Percentiles rank a stretch among this genome's conserved stretches.
phyloP scores from a whole-genome alignment of 2,888 invertebrate species.

The Clivina fossor region DNA sequence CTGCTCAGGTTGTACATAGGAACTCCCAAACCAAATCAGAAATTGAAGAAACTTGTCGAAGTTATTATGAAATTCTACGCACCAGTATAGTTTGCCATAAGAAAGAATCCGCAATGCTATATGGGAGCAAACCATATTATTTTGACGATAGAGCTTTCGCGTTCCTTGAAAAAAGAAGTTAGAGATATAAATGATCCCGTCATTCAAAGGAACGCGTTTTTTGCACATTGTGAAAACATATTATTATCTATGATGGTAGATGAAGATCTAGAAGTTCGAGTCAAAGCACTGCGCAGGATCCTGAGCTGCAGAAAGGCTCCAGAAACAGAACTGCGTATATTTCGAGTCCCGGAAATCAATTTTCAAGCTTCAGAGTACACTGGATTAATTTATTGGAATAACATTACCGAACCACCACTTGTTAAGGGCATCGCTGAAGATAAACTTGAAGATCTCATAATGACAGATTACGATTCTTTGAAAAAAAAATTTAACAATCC shows the following conservation, averaged over 20 bases:
- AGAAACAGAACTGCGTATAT: constrained; percentile 2
- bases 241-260: constrained; percentile 42
- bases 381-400: constrained; percentile 3
- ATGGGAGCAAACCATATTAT: constrained; percentile 18
- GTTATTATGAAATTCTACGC: constrained; percentile 39
- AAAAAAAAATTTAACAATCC: constrained; percentile 25
- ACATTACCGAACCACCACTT: constrained; percentile 10
- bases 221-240: constrained; percentile 44
- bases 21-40: constrained; percentile 27
- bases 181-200: constrained; percentile 32
- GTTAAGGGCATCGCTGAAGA: too few relatives aligned
- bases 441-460: constrained; percentile 5
- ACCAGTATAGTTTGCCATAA: constrained; percentile 38
- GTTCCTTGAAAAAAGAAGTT: constrained; percentile 23
- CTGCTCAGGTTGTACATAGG: constrained; percentile 38
- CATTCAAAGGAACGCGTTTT: constrained; percentile 40
- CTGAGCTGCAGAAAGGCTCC: constrained; percentile 36
- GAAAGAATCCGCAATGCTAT: constrained; percentile 9
- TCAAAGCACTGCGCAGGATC: constrained; percentile 40
- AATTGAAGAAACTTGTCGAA: constrained; percentile 22
- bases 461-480: too few relatives aligned
- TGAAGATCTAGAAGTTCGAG: constrained; percentile 38
- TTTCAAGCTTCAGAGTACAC: constrained; percentile 17
- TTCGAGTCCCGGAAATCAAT: constrained; percentile 17
- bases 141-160: constrained; percentile 12